Conservation (phyloP, 2,888 invertebrate species). For the Quadriops clusia region DNA sequence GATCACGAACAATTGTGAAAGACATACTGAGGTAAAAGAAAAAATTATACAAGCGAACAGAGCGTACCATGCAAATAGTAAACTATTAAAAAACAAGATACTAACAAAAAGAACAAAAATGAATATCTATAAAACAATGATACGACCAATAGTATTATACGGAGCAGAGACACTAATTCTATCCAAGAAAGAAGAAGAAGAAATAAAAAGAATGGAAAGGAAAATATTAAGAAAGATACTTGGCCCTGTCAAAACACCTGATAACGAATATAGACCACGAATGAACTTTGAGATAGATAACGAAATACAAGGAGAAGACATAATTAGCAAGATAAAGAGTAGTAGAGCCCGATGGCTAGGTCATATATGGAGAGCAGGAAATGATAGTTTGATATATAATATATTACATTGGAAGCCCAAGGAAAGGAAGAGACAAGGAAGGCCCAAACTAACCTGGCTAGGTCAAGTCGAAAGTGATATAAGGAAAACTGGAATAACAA, state of each 20-base stretch:
- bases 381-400: slow-evolving; percentile 3
- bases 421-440: slow-evolving; percentile 2
- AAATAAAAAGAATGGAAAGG: slow-evolving; percentile 6
- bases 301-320: slow-evolving; percentile 6
- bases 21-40: slow-evolving; percentile 1
- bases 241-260: slow-evolving; percentile 7
- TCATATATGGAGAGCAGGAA: slow-evolving; percentile 8
- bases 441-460: slow-evolving; percentile 3
- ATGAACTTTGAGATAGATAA: slow-evolving; percentile 8
- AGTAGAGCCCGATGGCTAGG: slow-evolving; percentile 6
- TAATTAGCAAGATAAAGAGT: slow-evolving; percentile 8
- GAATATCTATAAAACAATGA: slow-evolving; percentile 5
- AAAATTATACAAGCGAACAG: slow-evolving; percentile 3
- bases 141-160: slow-evolving; percentile 5
- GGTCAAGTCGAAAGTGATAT: not conserved
- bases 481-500: not conserved
- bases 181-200: slow-evolving; percentile 5
- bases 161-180: slow-evolving; percentile 7
- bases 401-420: slow-evolving; percentile 7
- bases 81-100: slow-evolving; percentile 6
- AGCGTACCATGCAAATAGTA: slow-evolving; percentile 7
- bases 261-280: slow-evolving; percentile 6
- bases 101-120: slow-evolving; percentile 1
- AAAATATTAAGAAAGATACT: slow-evolving; percentile 9
- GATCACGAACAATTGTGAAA: slow-evolving; percentile 1